Base-by-base conservation (phyloP, 2,888 invertebrate species). In the Elgonia sp. region DNA sequence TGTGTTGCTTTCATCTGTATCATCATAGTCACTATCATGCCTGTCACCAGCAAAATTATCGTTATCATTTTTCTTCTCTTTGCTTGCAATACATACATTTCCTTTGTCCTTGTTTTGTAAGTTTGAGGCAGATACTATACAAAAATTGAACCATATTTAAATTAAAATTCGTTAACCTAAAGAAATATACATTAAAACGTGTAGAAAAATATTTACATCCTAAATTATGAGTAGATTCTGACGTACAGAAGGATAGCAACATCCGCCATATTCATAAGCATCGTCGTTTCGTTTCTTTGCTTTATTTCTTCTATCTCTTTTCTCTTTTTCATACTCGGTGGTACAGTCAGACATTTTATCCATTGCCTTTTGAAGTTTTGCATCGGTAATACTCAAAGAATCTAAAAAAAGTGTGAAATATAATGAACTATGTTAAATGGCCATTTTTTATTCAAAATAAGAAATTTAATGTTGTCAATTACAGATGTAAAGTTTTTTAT, bases 351-450 rank as follows among this genome's bases (percentile, higher is more conserved):
- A 37, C 12, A 57, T n/a, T 57, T 72, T 72, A n/a, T 72, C 72
- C 55, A 72, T 72, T n/a, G 55, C 72, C 39, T 72, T 72, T 72
- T 72, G 53, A n/a, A 39, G 72, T 57, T 72, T 72, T 39, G 55
- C 20, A 55, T 72, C 20, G 20, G 72, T 57, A 72, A 55, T 72
- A 57, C 40, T 57, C 18, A 72, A 55, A 18, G 55, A 57, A 72
- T 72, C 72, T 72, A 57, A 57, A 69, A 16, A 50, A 50, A 50
- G n/a, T n/a, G n/a, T n/a, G n/a, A n/a, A n/a, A n/a, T n/a, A n/a
- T n/a, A n/a, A n/a, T n/a, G n/a, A n/a, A n/a, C n/a, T n/a, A n/a
- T n/a, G n/a, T n/a, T n/a, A n/a, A n/a, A n/a, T n/a, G n/a, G n/a
- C n/a, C n/a, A n/a, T n/a, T n/a, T n/a, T n/a, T n/a, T n/a, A n/a